phyloP scores from a whole-genome alignment of 2,113 vertebrate species.

The Macroglossus sobrinus region DNA sequence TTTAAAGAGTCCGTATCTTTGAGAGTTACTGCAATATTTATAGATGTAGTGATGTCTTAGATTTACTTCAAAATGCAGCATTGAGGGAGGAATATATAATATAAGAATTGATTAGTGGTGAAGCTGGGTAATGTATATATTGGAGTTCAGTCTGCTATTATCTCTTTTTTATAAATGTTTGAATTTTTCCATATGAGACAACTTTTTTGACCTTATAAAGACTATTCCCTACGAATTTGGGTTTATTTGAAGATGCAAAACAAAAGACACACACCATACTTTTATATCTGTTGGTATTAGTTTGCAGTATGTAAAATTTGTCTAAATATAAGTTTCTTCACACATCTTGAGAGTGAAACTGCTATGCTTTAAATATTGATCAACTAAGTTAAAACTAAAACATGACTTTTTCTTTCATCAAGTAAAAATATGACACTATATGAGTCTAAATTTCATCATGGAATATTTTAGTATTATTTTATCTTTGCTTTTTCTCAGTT shows the following conservation, averaged over 20 bases:
- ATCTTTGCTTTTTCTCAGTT: background rate
- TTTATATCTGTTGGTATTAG: background rate
- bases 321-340: background rate
- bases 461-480: background rate
- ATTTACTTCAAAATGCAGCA: background rate
- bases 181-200: background rate
- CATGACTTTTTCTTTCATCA: background rate
- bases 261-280: background rate
- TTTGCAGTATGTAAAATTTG: background rate
- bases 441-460: background rate
- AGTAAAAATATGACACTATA: background rate
- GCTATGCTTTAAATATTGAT: background rate
- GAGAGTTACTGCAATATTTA: background rate
- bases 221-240: background rate
- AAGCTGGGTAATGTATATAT: background rate
- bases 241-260: constrained; percentile 1
- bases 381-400: background rate
- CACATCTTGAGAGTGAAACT: background rate
- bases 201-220: background rate
- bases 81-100: background rate
- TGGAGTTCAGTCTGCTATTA: background rate
- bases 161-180: background rate
- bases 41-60: background rate
- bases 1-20: background rate
- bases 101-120: background rate